A percentile compares a stretch with the other conserved stretches of the same genome.
Evolutionary conservation across 92 coral and sea anemone genomes (phyloP).

Genomic region (Epizoanthus rinbou): DNA sequence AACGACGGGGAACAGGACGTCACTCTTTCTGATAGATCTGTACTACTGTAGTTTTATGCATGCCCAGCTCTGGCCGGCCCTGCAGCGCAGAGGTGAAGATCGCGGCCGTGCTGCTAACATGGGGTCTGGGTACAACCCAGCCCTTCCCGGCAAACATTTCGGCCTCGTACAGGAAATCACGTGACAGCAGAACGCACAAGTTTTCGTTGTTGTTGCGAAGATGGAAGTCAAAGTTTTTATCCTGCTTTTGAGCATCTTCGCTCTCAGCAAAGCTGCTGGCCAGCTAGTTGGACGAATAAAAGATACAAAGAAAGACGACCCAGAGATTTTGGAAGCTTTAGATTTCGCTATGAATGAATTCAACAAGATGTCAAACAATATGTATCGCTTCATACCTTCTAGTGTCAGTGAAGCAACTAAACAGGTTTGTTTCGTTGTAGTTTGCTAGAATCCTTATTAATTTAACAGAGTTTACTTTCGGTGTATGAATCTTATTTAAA

Average conservation of each 20-base stretch:
- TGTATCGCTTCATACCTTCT: slow-evolving; percentile 81
- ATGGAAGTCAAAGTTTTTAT: slow-evolving; percentile 38
- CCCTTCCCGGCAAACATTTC: slow-evolving; percentile 12
- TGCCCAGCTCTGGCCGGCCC: too few species aligned
- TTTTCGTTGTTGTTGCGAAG: not conserved
- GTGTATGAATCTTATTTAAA: not conserved
- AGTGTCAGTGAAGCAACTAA: slow-evolving; percentile 77
- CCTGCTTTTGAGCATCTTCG: slow-evolving; percentile 31
- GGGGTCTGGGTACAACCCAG: too few species aligned
- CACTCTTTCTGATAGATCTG: too few species aligned
- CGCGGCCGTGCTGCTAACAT: too few species aligned
- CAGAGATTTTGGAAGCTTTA: slow-evolving; percentile 70
- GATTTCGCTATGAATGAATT: slow-evolving; percentile 79
- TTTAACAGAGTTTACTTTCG: not conserved
- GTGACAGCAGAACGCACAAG: not conserved
- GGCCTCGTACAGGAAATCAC: not conserved
- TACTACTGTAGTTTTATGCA: too few species aligned
- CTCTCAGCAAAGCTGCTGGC: slow-evolving; percentile 42
- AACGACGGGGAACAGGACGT: too few species aligned
- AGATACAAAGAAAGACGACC: slow-evolving; percentile 72
- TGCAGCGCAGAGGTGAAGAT: too few species aligned
- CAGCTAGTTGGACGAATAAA: slow-evolving; percentile 64
- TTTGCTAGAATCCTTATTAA: too few species aligned
- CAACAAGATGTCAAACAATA: slow-evolving; percentile 85
- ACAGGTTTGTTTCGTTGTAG: slow-evolving; percentile 59